Evolutionary conservation across 1,140 invertebrate genomes (phyloP).

Genomic region (Kradibia gibbosae): DNA sequence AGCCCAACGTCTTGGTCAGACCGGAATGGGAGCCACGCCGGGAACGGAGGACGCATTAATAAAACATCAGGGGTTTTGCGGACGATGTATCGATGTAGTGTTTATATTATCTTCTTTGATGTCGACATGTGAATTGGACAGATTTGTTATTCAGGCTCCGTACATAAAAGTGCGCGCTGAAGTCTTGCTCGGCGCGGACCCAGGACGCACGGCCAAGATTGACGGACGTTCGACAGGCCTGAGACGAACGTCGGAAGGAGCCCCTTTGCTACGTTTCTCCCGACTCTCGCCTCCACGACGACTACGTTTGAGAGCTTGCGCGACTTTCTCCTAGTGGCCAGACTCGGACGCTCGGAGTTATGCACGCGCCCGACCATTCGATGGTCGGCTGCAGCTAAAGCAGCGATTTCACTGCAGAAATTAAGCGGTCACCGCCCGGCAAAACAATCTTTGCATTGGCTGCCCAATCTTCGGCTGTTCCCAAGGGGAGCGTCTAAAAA

Average conservation of each 20-base stretch:
- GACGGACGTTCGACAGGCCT: slow-evolving; percentile 59
- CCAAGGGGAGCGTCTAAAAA: background rate
- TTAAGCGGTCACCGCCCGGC: background rate
- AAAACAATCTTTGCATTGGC: background rate
- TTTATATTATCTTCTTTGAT: slow-evolving; percentile 75
- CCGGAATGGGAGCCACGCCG: slow-evolving; percentile 6
- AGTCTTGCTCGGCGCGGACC: slow-evolving; percentile 69
- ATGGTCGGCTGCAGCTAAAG: background rate
- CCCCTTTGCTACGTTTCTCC: slow-evolving; percentile 5
- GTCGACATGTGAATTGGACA: slow-evolving; percentile 75
- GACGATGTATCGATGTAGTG: slow-evolving; percentile 74
- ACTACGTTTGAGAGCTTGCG: background rate
- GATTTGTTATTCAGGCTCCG: slow-evolving; percentile 74
- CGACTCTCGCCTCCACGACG: background rate
- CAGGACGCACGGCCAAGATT: slow-evolving; percentile 56
- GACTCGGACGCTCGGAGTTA: background rate
- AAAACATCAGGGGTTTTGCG: slow-evolving; percentile 73
- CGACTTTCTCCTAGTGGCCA: background rate
- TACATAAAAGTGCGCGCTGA: slow-evolving; percentile 72
- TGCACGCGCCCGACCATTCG: background rate
- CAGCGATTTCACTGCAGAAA: background rate
- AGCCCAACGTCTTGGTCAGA: slow-evolving; percentile 3
- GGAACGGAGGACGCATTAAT: slow-evolving; percentile 66
- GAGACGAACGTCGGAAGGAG: slow-evolving; percentile 51
- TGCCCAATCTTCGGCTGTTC: background rate